Evolutionary conservation across 2,888 invertebrate species (phyloP).

Genomic region (Melitaea athalia): DNA sequence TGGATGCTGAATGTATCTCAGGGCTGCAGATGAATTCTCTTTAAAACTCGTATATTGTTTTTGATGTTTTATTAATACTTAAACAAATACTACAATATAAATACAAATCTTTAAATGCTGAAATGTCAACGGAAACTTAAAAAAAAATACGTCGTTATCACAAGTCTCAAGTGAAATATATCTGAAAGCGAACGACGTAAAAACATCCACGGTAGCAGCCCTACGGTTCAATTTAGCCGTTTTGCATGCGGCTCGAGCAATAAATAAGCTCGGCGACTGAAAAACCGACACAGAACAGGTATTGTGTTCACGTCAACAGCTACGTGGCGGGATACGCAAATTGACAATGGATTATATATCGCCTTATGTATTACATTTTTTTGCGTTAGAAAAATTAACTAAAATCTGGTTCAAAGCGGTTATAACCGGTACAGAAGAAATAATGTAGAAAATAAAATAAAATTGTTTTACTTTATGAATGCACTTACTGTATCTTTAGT

Average conservation of each 20-base stretch:
- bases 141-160: background rate
- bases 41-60: background rate
- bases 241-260: conserved; percentile 66
- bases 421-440: background rate
- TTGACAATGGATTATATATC: conserved; percentile 34
- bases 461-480: no score
- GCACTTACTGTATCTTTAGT: no score
- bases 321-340: conserved; percentile 31
- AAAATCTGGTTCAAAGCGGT: background rate
- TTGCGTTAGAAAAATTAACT: conserved; percentile 17
- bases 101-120: no score
- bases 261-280: conserved; percentile 62
- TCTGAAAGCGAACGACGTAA: background rate
- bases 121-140: background rate
- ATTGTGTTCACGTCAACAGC: conserved; percentile 55
- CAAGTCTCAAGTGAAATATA: background rate
- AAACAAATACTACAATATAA: background rate
- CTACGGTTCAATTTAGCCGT: conserved; percentile 63
- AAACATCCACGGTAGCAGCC: conserved; percentile 44
- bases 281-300: conserved; percentile 53
- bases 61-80: background rate
- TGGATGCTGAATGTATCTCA: conserved; percentile 51
- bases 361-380: conserved; percentile 24
- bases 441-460: no score
- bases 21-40: conserved; percentile 28